phyloP scores from a whole-genome alignment of 2,797 vertebrate genomes.

The Cossypha niveicapilla region DNA sequence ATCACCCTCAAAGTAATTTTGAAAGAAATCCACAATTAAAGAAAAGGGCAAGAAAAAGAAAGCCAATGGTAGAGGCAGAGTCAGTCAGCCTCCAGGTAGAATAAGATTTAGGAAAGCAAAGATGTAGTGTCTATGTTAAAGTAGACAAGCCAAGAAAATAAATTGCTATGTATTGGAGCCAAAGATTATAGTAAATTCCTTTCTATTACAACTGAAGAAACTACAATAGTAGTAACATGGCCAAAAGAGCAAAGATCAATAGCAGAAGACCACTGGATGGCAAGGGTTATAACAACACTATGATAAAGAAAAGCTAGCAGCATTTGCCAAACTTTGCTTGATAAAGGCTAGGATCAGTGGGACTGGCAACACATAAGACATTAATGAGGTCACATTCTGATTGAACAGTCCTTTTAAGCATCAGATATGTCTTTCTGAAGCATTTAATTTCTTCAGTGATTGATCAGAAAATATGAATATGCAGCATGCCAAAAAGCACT shows the following conservation, averaged over 20 bases:
- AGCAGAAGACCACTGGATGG: neutral
- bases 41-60: neutral
- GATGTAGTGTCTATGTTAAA: neutral
- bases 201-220: neutral
- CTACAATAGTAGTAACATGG: neutral
- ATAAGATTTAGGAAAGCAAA: neutral
- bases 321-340: neutral
- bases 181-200: neutral
- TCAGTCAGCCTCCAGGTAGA: neutral
- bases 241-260: slow-evolving; percentile 15
- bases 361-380: neutral
- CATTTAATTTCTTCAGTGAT: neutral
- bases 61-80: neutral
- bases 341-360: neutral
- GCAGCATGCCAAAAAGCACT: neutral
- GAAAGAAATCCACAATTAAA: neutral
- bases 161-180: neutral
- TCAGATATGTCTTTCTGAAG: neutral
- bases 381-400: neutral
- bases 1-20: neutral
- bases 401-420: neutral
- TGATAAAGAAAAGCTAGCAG: neutral
- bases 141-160: neutral
- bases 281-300: neutral
- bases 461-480: neutral